phyloP scores from a whole-genome alignment of 92 coral and sea anemone species.

The Parazoanthus atlanticus region DNA sequence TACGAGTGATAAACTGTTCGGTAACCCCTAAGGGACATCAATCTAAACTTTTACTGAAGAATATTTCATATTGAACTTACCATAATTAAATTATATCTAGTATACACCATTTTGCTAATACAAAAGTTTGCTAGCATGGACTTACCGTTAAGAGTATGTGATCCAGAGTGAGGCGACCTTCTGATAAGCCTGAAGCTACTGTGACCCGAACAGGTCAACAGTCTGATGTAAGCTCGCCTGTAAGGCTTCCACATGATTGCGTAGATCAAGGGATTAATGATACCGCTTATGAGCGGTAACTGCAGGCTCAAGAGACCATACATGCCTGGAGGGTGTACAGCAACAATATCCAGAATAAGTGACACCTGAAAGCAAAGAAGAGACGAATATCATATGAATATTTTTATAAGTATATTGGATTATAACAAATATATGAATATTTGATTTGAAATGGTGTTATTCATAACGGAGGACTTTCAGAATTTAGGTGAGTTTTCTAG shows the following conservation, averaged over 20 bases:
- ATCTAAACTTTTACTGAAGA: too few relatives aligned
- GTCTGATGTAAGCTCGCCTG: constrained; percentile 79
- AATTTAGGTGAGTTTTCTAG: too few relatives aligned
- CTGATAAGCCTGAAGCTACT: constrained; percentile 18
- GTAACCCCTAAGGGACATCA: too few relatives aligned
- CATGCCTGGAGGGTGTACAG: constrained; percentile 64
- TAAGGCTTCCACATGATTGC: constrained; percentile 87
- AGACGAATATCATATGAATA: not conserved
- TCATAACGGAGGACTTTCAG: too few relatives aligned
- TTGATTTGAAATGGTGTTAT: too few relatives aligned
- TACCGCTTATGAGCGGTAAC: constrained; percentile 82
- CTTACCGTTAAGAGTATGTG: constrained; percentile 60
- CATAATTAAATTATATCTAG: too few relatives aligned
- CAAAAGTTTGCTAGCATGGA: not conserved
- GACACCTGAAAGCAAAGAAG: constrained; percentile 56
- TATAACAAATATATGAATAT: too few relatives aligned
- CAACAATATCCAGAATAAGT: constrained; percentile 61
- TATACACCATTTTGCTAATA: too few relatives aligned
- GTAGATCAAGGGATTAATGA: constrained; percentile 79
- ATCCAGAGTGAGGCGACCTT: constrained; percentile 48
- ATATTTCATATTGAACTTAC: too few relatives aligned
- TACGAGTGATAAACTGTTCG: too few relatives aligned
- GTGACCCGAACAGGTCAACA: constrained; percentile 41
- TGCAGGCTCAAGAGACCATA: constrained; percentile 71
- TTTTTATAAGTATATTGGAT: not conserved